Percentiles rank a stretch among this genome's conserved stretches.
Evolutionary conservation across 2,797 vertebrate genomes (phyloP).

Genomic region (Chromobotia macracanthus): DNA sequence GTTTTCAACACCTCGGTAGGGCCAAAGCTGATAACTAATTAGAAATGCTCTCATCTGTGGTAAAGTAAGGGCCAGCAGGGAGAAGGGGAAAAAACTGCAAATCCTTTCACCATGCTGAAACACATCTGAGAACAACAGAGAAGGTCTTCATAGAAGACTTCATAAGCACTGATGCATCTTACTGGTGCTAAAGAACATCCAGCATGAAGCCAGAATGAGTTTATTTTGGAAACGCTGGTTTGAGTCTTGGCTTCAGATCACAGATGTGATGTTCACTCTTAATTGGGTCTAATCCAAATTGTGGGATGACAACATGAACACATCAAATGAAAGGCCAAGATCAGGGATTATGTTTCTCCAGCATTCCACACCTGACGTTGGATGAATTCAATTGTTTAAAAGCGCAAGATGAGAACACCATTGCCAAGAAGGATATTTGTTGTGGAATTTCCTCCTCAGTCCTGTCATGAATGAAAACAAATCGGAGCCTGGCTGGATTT

Average conservation of each 20-base stretch:
- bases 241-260: conserved; percentile 1
- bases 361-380: conserved; percentile 3
- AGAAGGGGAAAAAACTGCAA: conserved; percentile 25
- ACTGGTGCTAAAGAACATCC: neutral
- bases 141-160: neutral
- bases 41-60: conserved; percentile 35
- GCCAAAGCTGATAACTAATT: conserved; percentile 10
- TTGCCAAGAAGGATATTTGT: conserved; percentile 24
- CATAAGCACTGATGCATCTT: neutral
- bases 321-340: conserved; percentile 19
- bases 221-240: conserved; percentile 3
- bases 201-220: neutral
- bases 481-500: conserved; percentile 42
- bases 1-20: conserved; percentile 40
- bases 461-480: conserved; percentile 18
- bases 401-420: conserved; percentile 13
- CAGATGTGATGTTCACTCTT: conserved; percentile 38
- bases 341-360: conserved; percentile 23
- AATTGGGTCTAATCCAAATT: conserved; percentile 42
- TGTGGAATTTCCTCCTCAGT: conserved; percentile 22
- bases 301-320: conserved; percentile 42
- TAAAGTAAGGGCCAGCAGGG: conserved; percentile 24
- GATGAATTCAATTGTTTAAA: conserved; percentile 36
- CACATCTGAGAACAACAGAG: conserved; percentile 34
- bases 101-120: conserved; percentile 20